Evolutionary conservation across 2,888 invertebrate genomes (phyloP).

Genomic region (Pseudanteris insignis): DNA sequence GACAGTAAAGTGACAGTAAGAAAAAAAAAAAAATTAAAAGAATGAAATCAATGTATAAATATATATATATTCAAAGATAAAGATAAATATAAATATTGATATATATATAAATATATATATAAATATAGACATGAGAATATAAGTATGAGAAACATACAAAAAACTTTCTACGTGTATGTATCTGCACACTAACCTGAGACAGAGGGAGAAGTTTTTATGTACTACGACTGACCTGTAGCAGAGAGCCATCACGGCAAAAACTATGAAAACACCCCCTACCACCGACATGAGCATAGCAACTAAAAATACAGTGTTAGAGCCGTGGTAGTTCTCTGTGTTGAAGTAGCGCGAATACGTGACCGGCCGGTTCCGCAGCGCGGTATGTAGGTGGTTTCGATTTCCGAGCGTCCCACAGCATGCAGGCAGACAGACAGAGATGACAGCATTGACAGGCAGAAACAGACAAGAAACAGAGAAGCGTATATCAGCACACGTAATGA

Average conservation of each 20-base stretch:
- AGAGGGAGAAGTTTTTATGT: conserved; percentile 98
- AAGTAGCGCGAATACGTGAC: conserved; percentile 41
- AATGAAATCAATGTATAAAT: too few relatives aligned
- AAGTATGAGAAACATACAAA: conserved; percentile 48
- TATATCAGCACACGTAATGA: conserved; percentile 64
- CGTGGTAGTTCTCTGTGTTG: conserved; percentile 91
- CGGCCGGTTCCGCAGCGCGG: conserved; percentile 46
- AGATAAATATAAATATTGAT: too few relatives aligned
- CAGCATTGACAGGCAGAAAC: conserved; percentile 69
- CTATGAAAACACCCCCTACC: conserved; percentile 98
- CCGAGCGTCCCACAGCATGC: conserved; percentile 70
- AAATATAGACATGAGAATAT: conserved; percentile 37
- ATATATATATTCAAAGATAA: too few relatives aligned
- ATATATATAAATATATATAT: too few relatives aligned
- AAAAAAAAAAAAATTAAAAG: too few relatives aligned
- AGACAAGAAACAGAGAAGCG: conserved; percentile 70
- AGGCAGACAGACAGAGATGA: conserved; percentile 70
- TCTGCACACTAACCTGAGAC: conserved; percentile 98
- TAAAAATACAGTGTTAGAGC: conserved; percentile 97
- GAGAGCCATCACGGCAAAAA: conserved; percentile 98
- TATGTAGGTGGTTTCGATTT: conserved; percentile 53
- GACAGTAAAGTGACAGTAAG: too few relatives aligned
- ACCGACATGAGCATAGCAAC: conserved; percentile 98
- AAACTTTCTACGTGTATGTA: conserved; percentile 66
- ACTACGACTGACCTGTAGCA: conserved; percentile 99